Evolutionary conservation across 2,797 vertebrate genomes (phyloP).

Genomic region (Threskiornis aethiopicus): DNA sequence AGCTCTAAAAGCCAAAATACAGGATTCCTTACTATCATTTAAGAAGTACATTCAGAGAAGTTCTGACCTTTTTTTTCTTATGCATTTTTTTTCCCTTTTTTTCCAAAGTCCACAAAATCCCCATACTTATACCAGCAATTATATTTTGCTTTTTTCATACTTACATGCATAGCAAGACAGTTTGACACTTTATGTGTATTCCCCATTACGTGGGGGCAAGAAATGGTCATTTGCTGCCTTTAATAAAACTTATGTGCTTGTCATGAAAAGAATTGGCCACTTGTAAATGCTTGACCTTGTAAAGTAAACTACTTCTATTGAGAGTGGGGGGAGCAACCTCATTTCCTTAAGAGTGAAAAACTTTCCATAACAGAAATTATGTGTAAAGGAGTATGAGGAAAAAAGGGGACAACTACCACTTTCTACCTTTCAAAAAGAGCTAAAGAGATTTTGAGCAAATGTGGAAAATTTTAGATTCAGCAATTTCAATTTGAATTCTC

Average conservation of each 20-base stretch:
- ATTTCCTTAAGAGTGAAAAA: background rate
- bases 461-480: background rate
- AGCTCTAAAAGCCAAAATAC: conserved; percentile 72
- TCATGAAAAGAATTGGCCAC: background rate
- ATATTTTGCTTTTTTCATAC: background rate
- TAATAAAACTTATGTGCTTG: background rate
- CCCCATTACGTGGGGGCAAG: background rate
- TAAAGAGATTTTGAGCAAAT: background rate
- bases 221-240: background rate
- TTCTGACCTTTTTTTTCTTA: background rate
- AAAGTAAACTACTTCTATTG: background rate
- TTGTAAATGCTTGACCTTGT: background rate
- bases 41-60: background rate
- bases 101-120: background rate
- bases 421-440: background rate
- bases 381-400: background rate
- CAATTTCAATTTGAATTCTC: background rate
- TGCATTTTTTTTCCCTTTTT: background rate
- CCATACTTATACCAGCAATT: background rate
- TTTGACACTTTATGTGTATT: background rate
- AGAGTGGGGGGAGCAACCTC: background rate
- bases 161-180: background rate
- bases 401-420: background rate
- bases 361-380: background rate
- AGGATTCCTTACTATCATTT: background rate